These are phyloP conservation scores for Drosophila meridionalis DNA, from an alignment of 2,888 invertebrate species.

Conservation along the genomic window DNA sequence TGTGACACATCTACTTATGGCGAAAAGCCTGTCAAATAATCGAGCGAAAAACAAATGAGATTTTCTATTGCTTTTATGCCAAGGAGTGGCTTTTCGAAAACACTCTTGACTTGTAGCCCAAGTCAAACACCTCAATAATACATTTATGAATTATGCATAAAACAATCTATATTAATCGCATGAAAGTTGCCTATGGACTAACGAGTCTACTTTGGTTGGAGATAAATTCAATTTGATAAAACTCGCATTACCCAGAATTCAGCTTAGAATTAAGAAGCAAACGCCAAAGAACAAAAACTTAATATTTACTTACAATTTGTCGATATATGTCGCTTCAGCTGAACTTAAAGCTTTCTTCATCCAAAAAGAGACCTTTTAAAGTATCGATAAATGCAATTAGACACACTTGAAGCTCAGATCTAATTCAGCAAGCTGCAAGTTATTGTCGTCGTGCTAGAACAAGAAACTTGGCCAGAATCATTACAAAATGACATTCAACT, in stretches of 20 bases:
- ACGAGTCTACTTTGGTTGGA: background rate
- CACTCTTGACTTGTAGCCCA: background rate
- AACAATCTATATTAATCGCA: constrained; percentile 29
- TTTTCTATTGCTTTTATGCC: constrained; percentile 32
- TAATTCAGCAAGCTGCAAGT: background rate
- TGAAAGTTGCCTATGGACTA: background rate
- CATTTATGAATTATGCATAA: constrained; percentile 42
- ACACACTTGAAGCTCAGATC: background rate
- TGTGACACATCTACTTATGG: constrained; percentile 33
- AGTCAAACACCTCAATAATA: constrained; percentile 31
- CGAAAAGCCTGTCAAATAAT: constrained; percentile 25
- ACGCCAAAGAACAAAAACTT: background rate
- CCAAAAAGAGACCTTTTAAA: background rate
- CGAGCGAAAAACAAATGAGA: constrained; percentile 44
- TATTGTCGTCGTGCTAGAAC: background rate
- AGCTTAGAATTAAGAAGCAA: background rate
- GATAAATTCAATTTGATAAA: constrained; percentile 5
- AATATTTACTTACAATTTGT: background rate
- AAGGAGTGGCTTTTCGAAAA: constrained; percentile 15
- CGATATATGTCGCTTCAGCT: background rate
- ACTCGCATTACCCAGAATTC: background rate
- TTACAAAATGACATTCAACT: background rate
- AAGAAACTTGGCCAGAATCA: background rate
- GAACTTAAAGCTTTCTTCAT: background rate
- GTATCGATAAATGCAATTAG: background rate